Evolutionary conservation across 2,888 invertebrate genomes (phyloP).

Genomic region (Drosophila neotestacea): DNA sequence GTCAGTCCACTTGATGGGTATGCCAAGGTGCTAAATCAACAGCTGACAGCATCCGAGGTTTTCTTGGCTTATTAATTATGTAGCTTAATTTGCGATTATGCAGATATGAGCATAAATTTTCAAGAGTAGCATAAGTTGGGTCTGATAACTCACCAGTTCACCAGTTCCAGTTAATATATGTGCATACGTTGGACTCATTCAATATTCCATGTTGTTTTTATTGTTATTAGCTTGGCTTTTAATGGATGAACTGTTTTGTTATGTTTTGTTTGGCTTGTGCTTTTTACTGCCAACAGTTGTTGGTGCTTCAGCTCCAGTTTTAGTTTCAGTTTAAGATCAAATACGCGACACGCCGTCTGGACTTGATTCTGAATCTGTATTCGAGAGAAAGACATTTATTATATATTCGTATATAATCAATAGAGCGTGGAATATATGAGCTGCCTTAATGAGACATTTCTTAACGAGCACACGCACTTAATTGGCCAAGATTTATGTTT

Average conservation of each 20-base stretch:
- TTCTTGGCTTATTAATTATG: conserved; percentile 74
- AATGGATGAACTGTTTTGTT: conserved; percentile 53
- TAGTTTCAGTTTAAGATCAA: conserved; percentile 30
- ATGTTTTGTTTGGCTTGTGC: conserved; percentile 22
- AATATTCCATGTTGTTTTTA: conserved; percentile 70
- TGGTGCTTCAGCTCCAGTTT: conserved; percentile 2
- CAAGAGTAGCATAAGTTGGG: conserved; percentile 48
- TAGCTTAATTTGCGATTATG: conserved; percentile 80
- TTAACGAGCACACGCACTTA: conserved; percentile 64
- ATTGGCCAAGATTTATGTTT: conserved; percentile 72
- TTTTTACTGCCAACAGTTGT: conserved; percentile 14
- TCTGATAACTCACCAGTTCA: conserved; percentile 65
- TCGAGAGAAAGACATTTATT: conserved; percentile 12
- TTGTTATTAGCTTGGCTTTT: conserved; percentile 39
- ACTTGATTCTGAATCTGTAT: conserved; percentile 25
- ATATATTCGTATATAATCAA: conserved; percentile 22
- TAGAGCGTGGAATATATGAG: conserved; percentile 12
- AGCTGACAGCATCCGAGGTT: conserved; percentile 55
- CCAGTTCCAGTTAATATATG: conserved; percentile 64
- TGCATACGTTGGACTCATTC: conserved; percentile 70
- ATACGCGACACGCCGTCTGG: conserved; percentile 68
- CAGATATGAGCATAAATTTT: conserved; percentile 75
- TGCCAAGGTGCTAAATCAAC: conserved; percentile 73
- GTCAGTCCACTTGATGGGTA: conserved; percentile 48
- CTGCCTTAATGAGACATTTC: conserved; percentile 52